Base-by-base conservation (phyloP, 1,140 invertebrate genomes). In the Zaprionus taronus region DNA sequence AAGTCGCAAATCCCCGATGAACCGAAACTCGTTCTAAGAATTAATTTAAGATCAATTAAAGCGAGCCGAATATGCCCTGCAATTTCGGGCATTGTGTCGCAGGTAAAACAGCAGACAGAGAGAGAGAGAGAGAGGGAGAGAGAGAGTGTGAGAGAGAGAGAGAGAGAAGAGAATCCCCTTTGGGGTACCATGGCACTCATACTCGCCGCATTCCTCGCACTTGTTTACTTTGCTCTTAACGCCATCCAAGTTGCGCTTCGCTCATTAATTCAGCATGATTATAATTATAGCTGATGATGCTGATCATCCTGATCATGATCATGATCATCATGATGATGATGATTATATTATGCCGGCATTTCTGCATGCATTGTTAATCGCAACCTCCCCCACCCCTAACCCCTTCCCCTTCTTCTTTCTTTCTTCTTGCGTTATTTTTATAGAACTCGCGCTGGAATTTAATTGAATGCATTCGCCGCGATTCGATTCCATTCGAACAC, bases 21-120 rank as follows among this genome's bases (percentile, higher is more conserved):
- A 17, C 72, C 49, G 66, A 90, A 87, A 87, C 84, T 80, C 84
- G 84, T 87, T 87, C 85, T 89, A 81, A 90, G 84, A 90, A 87
- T 87, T 81, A 89, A 84, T 87, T 89, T 79, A 68, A 76, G 69
- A 87, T 71, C 81, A 65, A 86, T 76, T 77, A 85, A 85, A 71
- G n/a, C 62, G 41, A 55, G 51, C 41, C 47, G 72, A 72, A 61
- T 63, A 80, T 61, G 62, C 70, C 64, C 74, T 81, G 78, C 65
- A 89, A 83, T 81, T 75, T 64, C 28, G 20, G 31, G 31, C 64
- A 65, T 56, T 47, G 72, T 78, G 81, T 85, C 81, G 67, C 80
- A 78, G 69, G 28, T 28, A 55, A 53, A n/a, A 26, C 57, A 70
- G 22, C 17, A 31, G 31, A 22, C 11, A 12, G 1, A 49, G 47